Evolutionary conservation across 2,888 invertebrate species (phyloP).

Genomic region (Drosophila imparisetae): DNA sequence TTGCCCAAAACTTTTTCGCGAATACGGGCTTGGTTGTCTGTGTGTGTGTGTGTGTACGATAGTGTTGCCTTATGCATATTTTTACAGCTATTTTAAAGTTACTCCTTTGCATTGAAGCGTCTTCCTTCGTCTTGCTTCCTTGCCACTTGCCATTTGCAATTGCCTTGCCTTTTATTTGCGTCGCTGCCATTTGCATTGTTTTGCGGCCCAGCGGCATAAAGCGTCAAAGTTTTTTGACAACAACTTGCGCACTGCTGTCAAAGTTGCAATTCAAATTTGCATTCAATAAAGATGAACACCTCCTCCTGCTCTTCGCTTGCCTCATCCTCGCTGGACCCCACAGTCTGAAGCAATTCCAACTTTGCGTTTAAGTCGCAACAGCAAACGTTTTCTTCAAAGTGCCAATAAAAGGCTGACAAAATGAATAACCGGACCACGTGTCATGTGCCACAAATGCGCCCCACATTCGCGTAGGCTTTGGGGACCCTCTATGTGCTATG

Average conservation of each 20-base stretch:
- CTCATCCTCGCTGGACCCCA: neutral
- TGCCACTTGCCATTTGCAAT: neutral
- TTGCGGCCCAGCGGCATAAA: constrained; percentile 42
- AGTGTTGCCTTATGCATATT: constrained; percentile 49
- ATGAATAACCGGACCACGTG: constrained; percentile 35
- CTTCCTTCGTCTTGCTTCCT: neutral
- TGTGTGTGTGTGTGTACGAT: constrained; percentile 17
- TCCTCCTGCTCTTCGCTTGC: neutral
- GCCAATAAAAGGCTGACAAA: constrained; percentile 45
- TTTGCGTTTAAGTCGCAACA: constrained; percentile 20
- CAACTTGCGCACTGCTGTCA: constrained; percentile 27
- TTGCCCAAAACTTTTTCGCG: constrained; percentile 61
- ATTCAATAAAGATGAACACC: constrained; percentile 39
- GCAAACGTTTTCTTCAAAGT: constrained; percentile 16
- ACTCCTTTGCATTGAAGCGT: constrained; percentile 23
- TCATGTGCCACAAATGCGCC: constrained; percentile 27
- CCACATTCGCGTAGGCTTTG: constrained; percentile 17
- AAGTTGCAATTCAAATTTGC: constrained; percentile 59
- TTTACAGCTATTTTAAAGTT: constrained; percentile 49
- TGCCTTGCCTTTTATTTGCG: constrained; percentile 2
- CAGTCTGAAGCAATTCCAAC: constrained; percentile 25
- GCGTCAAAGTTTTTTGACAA: constrained; percentile 43
- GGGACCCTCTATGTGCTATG: neutral
- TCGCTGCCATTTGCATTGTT: constrained; percentile 52
- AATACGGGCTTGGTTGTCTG: neutral